Evolutionary conservation across 2,888 invertebrate genomes (phyloP), one percentile per base, ranked within the genome.

Genomic region (Celastrina argiolus): DNA sequence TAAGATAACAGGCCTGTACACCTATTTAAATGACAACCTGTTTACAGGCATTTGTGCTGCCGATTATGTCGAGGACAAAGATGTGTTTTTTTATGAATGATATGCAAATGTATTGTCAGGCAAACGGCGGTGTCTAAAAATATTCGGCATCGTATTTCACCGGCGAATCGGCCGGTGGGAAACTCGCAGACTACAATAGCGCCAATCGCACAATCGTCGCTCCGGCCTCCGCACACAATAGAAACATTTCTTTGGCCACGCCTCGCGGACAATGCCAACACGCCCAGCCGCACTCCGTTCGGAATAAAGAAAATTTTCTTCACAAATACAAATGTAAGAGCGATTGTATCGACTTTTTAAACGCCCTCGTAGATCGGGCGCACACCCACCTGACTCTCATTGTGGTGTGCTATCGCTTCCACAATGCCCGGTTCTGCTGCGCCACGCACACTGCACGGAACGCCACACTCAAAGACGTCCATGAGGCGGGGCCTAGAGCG

Each of bases 331-430:
- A 81, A 83, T 82, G 82, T 81, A 82, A 83, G 77, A 80, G 82
- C 83, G 85, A 88, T 88, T 87, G 87, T 89, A 89, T 90, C 88
- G 90, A 91, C 89, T 90, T 91, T 90, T 89, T 87, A 87, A 88
- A 90, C 89, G 90, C 89, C 90, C 88, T 86, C 84, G 83, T 87
- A 85, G 86, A 88, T 82, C 76, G 66, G 68, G 68, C 68, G 81
- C 84, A 88, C 89, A 82, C 90, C 89, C 89, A 89, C 88, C 88
- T 87, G 84, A 76, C 76, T 73, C 72, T 74, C 82, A 82, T 86
- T 87, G 86, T 86, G 76, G 88, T 90, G 90, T 90, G 89, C 87
- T 84, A 82, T 78, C 78, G 79, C 81, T 83, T 70, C 80, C 82
- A 88, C 88, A 88, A 87, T 88, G 84, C 84, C 79, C 76, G 79